Evolutionary conservation across 2,888 invertebrate species (phyloP).

Genomic region (Odontothrips loti): DNA sequence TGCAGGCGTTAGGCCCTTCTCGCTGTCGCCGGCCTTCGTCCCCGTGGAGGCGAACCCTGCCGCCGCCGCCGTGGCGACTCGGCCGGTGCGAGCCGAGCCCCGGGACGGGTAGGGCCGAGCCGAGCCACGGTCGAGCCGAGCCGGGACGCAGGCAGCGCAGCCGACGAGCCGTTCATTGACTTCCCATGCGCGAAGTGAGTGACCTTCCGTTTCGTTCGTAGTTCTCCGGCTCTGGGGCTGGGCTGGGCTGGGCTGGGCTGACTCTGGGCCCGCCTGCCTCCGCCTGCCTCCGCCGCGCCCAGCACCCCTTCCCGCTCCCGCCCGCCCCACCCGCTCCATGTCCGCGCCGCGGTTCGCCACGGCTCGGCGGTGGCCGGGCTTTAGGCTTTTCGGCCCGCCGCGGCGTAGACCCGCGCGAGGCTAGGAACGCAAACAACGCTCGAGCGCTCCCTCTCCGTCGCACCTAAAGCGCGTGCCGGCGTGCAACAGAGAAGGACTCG

Average conservation of each 20-base stretch:
- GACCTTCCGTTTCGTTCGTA: slow-evolving; percentile 19
- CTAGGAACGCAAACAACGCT: background rate
- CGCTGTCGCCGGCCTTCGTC: background rate
- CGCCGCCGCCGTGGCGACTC: background rate
- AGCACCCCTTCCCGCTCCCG: background rate
- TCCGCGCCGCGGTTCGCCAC: background rate
- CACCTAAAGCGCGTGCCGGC: background rate
- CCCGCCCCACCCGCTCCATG: background rate
- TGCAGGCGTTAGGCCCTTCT: background rate
- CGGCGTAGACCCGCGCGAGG: background rate
- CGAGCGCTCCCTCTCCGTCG: background rate
- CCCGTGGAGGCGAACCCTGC: background rate
- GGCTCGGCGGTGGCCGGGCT: background rate
- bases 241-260: background rate
- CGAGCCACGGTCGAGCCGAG: background rate
- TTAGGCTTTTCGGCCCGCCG: background rate
- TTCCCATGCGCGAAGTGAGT: slow-evolving; percentile 25
- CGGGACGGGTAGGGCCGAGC: background rate
- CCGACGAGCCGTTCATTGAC: slow-evolving; percentile 13
- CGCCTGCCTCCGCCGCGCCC: background rate
- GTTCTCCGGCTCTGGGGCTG: slow-evolving; percentile 5
- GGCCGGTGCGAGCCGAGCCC: background rate
- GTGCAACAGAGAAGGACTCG: background rate
- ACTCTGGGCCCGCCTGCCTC: background rate
- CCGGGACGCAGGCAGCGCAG: background rate